Percentiles rank a stretch among this genome's conserved stretches.
phyloP scores from a whole-genome alignment of 2,888 invertebrate genomes.

The Rambutsinella grinnellia region DNA sequence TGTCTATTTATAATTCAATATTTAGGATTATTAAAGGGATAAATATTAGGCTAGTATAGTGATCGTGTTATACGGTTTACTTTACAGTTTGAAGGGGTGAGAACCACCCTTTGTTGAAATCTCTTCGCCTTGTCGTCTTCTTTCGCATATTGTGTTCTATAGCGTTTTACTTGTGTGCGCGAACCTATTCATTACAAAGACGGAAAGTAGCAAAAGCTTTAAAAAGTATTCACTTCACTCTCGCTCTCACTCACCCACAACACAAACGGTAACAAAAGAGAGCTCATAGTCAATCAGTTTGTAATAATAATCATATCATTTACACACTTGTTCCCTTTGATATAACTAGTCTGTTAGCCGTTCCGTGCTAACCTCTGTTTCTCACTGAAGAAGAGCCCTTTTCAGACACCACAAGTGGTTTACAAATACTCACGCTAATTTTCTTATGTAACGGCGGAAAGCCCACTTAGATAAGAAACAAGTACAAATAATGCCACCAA shows the following conservation, averaged over 20 bases:
- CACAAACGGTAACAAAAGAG: not conserved
- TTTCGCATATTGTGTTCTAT: not conserved
- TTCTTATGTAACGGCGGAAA: conserved; percentile 18
- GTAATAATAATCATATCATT: not conserved
- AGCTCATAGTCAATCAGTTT: not conserved
- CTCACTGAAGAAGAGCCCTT: not conserved
- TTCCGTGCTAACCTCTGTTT: not conserved
- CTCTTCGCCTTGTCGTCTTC: conserved; percentile 31
- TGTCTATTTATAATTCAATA: conserved; percentile 60
- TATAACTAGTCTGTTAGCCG: not conserved
- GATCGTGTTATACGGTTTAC: conserved; percentile 2
- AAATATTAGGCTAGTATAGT: conserved; percentile 30
- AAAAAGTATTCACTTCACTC: not conserved
- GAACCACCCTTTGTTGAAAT: conserved; percentile 51
- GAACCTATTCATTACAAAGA: not conserved
- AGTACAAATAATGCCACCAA: not conserved
- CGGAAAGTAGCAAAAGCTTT: not conserved
- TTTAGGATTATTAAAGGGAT: conserved; percentile 52
- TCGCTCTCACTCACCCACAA: not conserved
- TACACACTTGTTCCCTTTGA: not conserved
- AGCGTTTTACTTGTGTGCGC: not conserved
- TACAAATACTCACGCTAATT: not conserved
- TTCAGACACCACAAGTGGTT: not conserved
- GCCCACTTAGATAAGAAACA: conserved; percentile 25
- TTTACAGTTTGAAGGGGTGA: conserved; percentile 41